Evolutionary conservation across 23 tunicate species (phyloP).

Genomic region (Ciona savignyi): DNA sequence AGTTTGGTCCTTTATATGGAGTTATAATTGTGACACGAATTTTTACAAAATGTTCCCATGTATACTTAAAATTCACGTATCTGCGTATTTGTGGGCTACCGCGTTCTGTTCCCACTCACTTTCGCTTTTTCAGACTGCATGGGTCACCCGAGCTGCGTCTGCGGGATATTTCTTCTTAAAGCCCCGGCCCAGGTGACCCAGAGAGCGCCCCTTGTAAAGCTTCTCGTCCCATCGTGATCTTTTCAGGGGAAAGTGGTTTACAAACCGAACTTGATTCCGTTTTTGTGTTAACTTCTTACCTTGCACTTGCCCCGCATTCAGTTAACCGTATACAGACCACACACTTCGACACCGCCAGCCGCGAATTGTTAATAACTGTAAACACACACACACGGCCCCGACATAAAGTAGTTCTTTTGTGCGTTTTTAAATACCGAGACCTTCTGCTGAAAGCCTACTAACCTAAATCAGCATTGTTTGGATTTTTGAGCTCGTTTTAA

Average conservation of each 20-base stretch:
- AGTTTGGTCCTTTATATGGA: no score
- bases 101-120: no score
- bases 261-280: neutral
- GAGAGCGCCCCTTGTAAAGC: neutral
- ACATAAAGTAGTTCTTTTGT: neutral
- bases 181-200: neutral
- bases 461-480: no score
- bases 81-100: no score
- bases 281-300: neutral
- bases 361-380: neutral
- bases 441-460: no score
- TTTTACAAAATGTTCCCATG: no score
- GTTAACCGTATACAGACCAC: neutral
- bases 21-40: no score
- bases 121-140: no score
- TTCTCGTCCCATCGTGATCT: neutral
- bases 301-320: neutral
- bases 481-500: no score
- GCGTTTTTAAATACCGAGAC: neutral
- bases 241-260: neutral
- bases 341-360: neutral
- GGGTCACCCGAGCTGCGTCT: neutral
- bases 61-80: no score
- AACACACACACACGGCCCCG: neutral
- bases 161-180: neutral